These are phyloP conservation scores for Pocillopora damicornis DNA, from an alignment of 64 coral and sea anemone genomes.

Conservation along the genomic window DNA sequence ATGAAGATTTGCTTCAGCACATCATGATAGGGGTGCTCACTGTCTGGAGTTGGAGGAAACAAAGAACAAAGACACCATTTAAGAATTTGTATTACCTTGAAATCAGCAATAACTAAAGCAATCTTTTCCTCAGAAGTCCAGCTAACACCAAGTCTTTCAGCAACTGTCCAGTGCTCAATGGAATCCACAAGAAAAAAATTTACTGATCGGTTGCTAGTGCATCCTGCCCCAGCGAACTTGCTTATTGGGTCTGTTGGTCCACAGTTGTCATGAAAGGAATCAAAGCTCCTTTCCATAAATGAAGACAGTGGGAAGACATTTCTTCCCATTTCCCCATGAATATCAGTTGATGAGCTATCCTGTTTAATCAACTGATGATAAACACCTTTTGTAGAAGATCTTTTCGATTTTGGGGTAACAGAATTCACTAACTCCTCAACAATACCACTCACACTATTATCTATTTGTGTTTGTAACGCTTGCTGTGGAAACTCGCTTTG, in stretches of 20 bases:
- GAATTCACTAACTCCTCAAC: not conserved
- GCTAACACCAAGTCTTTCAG: conserved; percentile 69
- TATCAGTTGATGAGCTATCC: not conserved
- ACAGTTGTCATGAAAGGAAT: not conserved
- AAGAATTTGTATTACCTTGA: conserved; percentile 44
- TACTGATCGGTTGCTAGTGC: conserved; percentile 85
- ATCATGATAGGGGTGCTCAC: no score
- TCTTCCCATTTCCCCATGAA: not conserved
- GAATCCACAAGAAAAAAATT: conserved; percentile 96
- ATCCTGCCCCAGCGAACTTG: conserved; percentile 73
- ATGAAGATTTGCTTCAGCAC: no score
- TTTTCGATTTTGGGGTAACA: not conserved
- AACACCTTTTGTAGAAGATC: not conserved
- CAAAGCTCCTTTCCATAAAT: not conserved
- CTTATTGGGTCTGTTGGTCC: conserved; percentile 29
- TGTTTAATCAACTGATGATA: not conserved
- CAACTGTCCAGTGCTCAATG: conserved; percentile 72
- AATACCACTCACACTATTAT: not conserved
- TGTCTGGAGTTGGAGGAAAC: no score
- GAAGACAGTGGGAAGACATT: not conserved
- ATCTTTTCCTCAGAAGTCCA: conserved; percentile 5
- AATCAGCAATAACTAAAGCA: conserved; percentile 83
- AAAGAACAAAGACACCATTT: no score
- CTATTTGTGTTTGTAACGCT: not conserved
- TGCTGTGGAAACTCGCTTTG: not conserved